Conservation (phyloP, 1,140 invertebrate species). For the Heterodera schachtii region DNA sequence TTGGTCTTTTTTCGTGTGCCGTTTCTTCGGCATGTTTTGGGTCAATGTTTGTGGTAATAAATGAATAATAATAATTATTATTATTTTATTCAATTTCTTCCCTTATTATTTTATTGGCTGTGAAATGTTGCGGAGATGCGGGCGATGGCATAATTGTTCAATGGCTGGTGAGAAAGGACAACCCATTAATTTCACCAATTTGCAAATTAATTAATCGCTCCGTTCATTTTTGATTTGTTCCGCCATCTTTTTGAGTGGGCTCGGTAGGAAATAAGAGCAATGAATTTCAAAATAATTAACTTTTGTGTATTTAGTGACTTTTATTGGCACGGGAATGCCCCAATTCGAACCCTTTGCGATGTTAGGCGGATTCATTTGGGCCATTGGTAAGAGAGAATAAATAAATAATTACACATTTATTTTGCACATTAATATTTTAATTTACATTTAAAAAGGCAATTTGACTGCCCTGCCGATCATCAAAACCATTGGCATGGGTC, state of each 20-base stretch:
- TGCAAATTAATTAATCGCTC: neutral
- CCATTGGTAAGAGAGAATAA: constrained; percentile 33
- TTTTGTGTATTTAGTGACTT: constrained; percentile 13
- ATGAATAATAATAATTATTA: neutral
- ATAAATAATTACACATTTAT: constrained; percentile 5
- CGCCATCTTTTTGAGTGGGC: constrained; percentile 21
- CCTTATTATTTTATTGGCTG: constrained; percentile 23
- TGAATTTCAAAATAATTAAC: neutral
- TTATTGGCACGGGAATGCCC: constrained; percentile 34
- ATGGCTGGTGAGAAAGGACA: constrained; percentile 29
- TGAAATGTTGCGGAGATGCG: constrained; percentile 38
- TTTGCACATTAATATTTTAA: constrained; percentile 24
- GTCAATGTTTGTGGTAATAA: constrained; percentile 46
- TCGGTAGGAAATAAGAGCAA: neutral
- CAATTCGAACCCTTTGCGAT: constrained; percentile 54
- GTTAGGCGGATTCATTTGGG: constrained; percentile 48
- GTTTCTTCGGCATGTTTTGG: constrained; percentile 52
- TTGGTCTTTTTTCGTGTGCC: constrained; percentile 48
- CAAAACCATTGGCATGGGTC: constrained; percentile 55
- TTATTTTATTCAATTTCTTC: neutral
- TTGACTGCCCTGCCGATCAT: constrained; percentile 56
- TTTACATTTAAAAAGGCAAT: constrained; percentile 38
- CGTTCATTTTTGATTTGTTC: constrained; percentile 13
- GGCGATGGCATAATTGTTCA: constrained; percentile 53
- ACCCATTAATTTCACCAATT: neutral